Percentiles rank a stretch among this genome's conserved stretches.
These are phyloP conservation scores for Conomelus anceps DNA, from an alignment of 2,888 invertebrate genomes.

Conservation along the genomic window DNA sequence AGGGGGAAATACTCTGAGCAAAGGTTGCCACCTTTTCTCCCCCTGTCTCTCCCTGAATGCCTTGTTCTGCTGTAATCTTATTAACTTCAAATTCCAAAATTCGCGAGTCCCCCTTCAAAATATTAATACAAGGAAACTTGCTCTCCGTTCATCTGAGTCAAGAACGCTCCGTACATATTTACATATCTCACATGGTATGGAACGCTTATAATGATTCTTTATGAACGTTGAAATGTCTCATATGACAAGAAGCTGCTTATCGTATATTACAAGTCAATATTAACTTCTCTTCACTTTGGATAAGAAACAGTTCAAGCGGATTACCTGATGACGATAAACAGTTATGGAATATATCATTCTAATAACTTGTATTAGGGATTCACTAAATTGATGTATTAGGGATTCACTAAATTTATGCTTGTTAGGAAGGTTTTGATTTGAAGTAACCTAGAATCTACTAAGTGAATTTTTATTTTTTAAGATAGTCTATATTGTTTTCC, in stretches of 20 bases:
- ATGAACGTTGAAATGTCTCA: background rate
- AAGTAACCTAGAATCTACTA: too few relatives aligned
- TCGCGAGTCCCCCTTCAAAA: background rate
- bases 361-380: background rate
- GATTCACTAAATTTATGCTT: too few relatives aligned
- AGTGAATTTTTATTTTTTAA: too few relatives aligned
- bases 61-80: background rate
- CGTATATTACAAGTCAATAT: background rate
- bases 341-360: background rate
- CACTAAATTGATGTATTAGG: background rate
- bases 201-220: background rate
- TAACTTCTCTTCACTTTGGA: background rate
- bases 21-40: background rate
- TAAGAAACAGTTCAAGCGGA: background rate
- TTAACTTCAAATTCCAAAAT: background rate
- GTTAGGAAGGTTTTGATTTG: too few relatives aligned
- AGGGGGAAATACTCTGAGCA: background rate
- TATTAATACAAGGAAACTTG: background rate
- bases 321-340: background rate
- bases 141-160: background rate
- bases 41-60: background rate
- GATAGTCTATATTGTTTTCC: too few relatives aligned
- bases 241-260: background rate
- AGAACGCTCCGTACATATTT: background rate
- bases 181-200: background rate